Base-by-base conservation (phyloP, 2,113 vertebrate genomes). In the Ceyx cyanopectus region DNA sequence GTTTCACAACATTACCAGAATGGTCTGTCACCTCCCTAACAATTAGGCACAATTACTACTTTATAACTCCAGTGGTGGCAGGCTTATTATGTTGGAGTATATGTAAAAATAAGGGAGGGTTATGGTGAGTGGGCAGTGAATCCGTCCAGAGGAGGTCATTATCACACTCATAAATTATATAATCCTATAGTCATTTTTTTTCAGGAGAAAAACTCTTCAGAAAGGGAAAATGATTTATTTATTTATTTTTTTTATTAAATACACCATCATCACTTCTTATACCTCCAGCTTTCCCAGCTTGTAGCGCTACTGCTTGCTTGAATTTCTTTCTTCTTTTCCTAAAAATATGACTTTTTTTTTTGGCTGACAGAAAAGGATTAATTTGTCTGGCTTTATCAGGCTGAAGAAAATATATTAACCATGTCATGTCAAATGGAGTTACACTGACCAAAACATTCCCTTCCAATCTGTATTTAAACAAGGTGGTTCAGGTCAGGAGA, bases 31-130 rank as follows among this genome's bases (percentile, higher is more conserved):
- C 99, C 98, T 99, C 99, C 98, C 98, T 98, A 98, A 98, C 99
- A 99, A 99, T 99, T 99, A 99, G 98, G 98, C 98, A 98, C 99
- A 99, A 99, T 99, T 99, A 99, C 98, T 98, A 98, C 98, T 99
- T 98, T 98, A 98, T 98, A 98, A 98, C 98, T 98, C 98, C 98
- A 98, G 97, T 97, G 97, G 97, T 97, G 98, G 98, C 98, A 98
- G 98, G 98, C 98, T 99, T 99, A 98, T 98, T 98, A 98, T 98
- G 97, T 98, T 98, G 94, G 92, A 97, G 98, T 97, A 98, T 97
- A 98, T 97, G 97, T 98, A 98, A 97, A 98, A 97, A 85, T 97
- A 97, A 98, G 97, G 97, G 97, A 97, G 96, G 91, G 43, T 80
- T 95, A 26, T 67, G 78, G 73, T 94, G 92, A 93, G 68, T 91